Evolutionary conservation across 2,113 vertebrate species (phyloP).

Genomic region (Caranx ignobilis): DNA sequence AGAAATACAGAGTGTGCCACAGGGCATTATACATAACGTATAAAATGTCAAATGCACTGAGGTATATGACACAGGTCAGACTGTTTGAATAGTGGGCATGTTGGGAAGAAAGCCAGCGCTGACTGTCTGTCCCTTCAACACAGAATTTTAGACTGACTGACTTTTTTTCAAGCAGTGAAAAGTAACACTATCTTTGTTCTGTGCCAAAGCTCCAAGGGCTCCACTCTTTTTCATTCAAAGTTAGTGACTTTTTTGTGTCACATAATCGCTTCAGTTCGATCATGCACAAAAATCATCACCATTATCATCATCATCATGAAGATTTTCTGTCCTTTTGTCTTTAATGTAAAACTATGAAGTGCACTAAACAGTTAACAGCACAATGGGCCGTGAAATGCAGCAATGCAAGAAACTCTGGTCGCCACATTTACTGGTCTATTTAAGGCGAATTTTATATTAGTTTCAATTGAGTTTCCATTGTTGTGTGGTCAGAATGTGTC

Average conservation of each 20-base stretch:
- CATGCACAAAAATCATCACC: neutral
- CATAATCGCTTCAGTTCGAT: neutral
- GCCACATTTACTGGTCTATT: neutral
- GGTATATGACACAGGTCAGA: neutral
- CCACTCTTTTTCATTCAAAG: neutral
- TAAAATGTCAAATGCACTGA: neutral
- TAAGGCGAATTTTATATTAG: neutral
- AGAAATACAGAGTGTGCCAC: neutral
- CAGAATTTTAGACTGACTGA: constrained; percentile 2
- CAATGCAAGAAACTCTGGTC: constrained; percentile 1
- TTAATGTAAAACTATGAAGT: neutral
- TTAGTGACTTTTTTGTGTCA: neutral
- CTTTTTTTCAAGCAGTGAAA: constrained; percentile 3
- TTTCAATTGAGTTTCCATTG: neutral
- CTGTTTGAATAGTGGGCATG: neutral
- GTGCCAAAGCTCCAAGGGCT: neutral
- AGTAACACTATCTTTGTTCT: neutral
- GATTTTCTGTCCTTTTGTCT: neutral
- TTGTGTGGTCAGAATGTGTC: neutral
- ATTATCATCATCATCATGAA: neutral
- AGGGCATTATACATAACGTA: neutral
- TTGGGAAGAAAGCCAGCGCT: constrained; percentile 3
- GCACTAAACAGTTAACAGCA: neutral
- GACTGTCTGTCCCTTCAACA: neutral
- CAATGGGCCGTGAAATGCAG: constrained; percentile 9